phyloP scores from a whole-genome alignment of 2,113 vertebrate genomes.

The Parotia lawesii region DNA sequence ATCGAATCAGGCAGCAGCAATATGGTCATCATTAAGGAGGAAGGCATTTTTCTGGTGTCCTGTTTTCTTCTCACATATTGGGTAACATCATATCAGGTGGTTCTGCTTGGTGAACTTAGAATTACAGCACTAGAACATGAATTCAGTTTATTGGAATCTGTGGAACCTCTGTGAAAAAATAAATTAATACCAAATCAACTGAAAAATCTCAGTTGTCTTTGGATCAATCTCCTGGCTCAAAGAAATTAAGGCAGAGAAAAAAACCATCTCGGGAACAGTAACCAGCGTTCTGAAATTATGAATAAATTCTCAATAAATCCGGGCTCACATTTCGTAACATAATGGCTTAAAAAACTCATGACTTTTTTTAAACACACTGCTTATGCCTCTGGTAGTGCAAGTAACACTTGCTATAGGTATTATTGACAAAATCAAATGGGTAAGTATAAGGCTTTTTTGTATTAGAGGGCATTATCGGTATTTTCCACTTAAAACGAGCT shows the following conservation, averaged over 20 bases:
- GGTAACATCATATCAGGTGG: background rate
- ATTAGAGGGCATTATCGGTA: background rate
- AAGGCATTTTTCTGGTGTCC: background rate
- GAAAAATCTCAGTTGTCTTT: background rate
- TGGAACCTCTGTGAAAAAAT: background rate
- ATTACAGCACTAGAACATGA: background rate
- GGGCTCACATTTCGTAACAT: background rate
- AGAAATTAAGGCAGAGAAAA: background rate
- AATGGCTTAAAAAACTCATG: background rate
- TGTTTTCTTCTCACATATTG: background rate
- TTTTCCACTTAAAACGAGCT: background rate
- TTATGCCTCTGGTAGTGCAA: background rate
- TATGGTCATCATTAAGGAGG: background rate
- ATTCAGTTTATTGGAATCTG: background rate
- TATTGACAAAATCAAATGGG: background rate
- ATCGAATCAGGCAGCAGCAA: background rate
- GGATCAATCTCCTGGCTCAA: background rate
- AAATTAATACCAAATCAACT: background rate
- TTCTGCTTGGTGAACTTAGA: background rate
- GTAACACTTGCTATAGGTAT: background rate
- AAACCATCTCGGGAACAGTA: background rate
- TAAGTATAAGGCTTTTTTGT: background rate
- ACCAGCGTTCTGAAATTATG: background rate
- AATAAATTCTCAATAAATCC: background rate
- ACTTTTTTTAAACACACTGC: background rate